phyloP scores from a whole-genome alignment of 2,888 invertebrate species.

The Rhagonycha lutea region DNA sequence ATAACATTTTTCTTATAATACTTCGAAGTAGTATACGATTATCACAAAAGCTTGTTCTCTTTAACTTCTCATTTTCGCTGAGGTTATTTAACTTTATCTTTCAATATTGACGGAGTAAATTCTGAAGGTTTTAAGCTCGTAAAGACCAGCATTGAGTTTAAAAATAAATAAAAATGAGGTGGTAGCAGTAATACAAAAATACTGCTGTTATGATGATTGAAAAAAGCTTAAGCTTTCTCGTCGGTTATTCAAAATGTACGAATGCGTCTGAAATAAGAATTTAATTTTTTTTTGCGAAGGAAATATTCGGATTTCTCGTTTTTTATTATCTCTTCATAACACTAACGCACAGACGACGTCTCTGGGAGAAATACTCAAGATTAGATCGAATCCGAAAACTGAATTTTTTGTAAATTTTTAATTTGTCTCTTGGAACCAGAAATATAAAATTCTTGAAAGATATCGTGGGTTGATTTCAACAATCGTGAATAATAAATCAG shows the following conservation, averaged over 20 bases:
- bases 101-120: not conserved
- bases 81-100: not conserved
- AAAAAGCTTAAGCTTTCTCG: slow-evolving; percentile 3
- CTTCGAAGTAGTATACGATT: not conserved
- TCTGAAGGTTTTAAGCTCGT: not conserved
- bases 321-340: not conserved
- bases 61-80: not conserved
- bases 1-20: not conserved
- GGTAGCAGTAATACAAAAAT: not conserved
- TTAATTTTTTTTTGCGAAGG: slow-evolving; percentile 12
- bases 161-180: not conserved
- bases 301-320: not conserved
- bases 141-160: not conserved
- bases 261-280: slow-evolving; percentile 13
- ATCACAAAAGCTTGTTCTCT: not conserved
- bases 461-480: slow-evolving; percentile 8
- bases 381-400: not conserved
- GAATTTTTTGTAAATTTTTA: not conserved
- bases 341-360: not conserved
- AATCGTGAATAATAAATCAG: slow-evolving; percentile 6
- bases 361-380: not conserved
- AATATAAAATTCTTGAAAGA: slow-evolving; percentile 7
- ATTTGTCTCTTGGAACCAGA: not conserved
- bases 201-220: slow-evolving; percentile 9
- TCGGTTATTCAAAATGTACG: not conserved